These are phyloP conservation scores for Orchesella flavescens DNA, from an alignment of 2,888 invertebrate species.

Conservation along the genomic window DNA sequence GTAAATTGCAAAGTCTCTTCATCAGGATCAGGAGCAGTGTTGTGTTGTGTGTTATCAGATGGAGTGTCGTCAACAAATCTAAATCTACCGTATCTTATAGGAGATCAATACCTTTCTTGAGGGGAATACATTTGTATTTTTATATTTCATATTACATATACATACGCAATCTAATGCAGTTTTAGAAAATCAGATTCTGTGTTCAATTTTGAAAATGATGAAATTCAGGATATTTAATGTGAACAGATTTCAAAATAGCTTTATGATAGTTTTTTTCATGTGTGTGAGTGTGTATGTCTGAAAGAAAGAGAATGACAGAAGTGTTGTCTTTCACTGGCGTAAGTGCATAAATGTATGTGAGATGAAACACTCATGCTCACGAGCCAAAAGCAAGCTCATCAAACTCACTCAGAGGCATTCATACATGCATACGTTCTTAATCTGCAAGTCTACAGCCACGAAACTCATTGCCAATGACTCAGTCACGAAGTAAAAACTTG, in stretches of 20 bases:
- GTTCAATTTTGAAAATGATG: background rate
- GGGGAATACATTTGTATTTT: background rate
- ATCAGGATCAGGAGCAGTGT: too few species aligned
- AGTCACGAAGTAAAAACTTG: slow-evolving; percentile 4
- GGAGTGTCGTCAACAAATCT: slow-evolving; percentile 51
- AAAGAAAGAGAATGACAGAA: too few species aligned
- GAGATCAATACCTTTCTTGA: slow-evolving; percentile 44
- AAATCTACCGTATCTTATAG: slow-evolving; percentile 39
- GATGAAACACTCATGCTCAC: too few species aligned
- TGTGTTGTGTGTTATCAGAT: slow-evolving; percentile 56
- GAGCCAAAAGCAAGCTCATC: too few species aligned
- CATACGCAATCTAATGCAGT: background rate
- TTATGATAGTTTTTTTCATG: slow-evolving; percentile 5
- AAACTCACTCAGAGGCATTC: background rate
- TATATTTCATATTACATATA: background rate
- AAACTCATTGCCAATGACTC: slow-evolving; percentile 19
- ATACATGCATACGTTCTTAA: background rate
- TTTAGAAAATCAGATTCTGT: slow-evolving; percentile 30
- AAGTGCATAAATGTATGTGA: too few species aligned
- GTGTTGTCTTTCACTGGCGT: too few species aligned
- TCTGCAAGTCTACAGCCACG: background rate
- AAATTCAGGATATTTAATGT: slow-evolving; percentile 2
- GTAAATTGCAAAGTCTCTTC: too few species aligned
- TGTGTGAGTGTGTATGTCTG: too few species aligned
- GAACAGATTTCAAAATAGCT: background rate